These are phyloP conservation scores for Heliocidaris erythrogramma DNA, from an alignment of 35 echinoderm and acorn worm genomes.

Conservation along the genomic window DNA sequence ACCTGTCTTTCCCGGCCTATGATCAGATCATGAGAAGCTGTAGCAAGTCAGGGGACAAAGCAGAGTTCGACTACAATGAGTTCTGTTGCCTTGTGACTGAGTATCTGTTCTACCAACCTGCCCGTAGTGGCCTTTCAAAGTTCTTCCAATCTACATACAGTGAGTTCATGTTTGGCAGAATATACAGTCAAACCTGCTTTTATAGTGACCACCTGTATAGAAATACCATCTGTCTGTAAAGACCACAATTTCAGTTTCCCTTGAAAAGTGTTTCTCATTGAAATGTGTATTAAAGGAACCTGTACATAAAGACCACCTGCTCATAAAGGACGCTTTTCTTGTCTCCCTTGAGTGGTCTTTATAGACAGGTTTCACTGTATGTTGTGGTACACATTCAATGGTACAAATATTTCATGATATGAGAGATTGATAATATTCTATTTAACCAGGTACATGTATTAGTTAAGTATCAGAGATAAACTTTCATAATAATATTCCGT, in stretches of 20 bases:
- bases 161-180: conserved; percentile 48
- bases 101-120: conserved; percentile 80
- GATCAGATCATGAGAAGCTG: conserved; percentile 71
- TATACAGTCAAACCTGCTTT: not conserved
- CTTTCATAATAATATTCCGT: too few relatives aligned
- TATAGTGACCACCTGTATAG: not conserved
- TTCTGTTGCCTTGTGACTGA: conserved; percentile 95
- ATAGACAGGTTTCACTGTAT: too few relatives aligned
- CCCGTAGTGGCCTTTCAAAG: conserved; percentile 47
- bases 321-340: too few relatives aligned
- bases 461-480: too few relatives aligned
- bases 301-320: too few relatives aligned
- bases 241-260: too few relatives aligned
- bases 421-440: too few relatives aligned
- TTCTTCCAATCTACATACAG: conserved; percentile 61
- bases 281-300: too few relatives aligned
- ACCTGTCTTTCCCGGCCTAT: conserved; percentile 79
- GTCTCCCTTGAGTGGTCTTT: too few relatives aligned
- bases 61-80: conserved; percentile 83
- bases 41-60: conserved; percentile 56
- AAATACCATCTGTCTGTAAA: too few relatives aligned
- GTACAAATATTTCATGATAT: not conserved
- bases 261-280: too few relatives aligned
- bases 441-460: too few relatives aligned
- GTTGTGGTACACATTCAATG: not conserved